phyloP scores from a whole-genome alignment of 1,140 invertebrate genomes.

The Diabrotica virgifera region DNA sequence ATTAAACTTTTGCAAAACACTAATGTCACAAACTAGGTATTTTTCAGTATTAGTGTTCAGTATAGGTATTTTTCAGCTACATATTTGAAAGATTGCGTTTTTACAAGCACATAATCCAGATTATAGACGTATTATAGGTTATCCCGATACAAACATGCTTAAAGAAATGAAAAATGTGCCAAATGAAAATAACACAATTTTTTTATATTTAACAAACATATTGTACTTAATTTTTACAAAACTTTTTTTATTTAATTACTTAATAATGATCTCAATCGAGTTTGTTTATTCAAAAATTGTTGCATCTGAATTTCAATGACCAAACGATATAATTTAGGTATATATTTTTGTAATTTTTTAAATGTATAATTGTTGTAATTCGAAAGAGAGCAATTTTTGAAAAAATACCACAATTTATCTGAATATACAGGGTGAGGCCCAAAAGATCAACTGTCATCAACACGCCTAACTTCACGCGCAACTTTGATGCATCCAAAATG shows the following conservation, averaged over 20 bases:
- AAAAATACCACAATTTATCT: neutral
- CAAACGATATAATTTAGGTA: neutral
- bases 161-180: constrained; percentile 25
- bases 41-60: too few relatives aligned
- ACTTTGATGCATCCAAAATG: too few relatives aligned
- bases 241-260: constrained; percentile 5
- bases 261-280: neutral
- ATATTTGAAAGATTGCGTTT: too few relatives aligned
- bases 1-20: constrained; percentile 9
- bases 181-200: constrained; percentile 29
- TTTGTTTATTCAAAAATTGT: neutral
- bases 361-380: neutral
- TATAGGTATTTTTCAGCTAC: too few relatives aligned
- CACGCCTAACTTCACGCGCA: too few relatives aligned
- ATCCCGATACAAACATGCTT: too few relatives aligned
- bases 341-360: neutral
- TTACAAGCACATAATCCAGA: too few relatives aligned
- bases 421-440: too few relatives aligned
- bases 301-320: neutral
- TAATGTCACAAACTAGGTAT: too few relatives aligned
- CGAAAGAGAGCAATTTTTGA: neutral
- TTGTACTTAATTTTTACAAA: constrained; percentile 25
- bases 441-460: too few relatives aligned
- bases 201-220: constrained; percentile 18
- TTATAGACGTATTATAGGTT: too few relatives aligned